Conservation (phyloP, 1,140 invertebrate species). For the Drosophila punjabiensis region DNA sequence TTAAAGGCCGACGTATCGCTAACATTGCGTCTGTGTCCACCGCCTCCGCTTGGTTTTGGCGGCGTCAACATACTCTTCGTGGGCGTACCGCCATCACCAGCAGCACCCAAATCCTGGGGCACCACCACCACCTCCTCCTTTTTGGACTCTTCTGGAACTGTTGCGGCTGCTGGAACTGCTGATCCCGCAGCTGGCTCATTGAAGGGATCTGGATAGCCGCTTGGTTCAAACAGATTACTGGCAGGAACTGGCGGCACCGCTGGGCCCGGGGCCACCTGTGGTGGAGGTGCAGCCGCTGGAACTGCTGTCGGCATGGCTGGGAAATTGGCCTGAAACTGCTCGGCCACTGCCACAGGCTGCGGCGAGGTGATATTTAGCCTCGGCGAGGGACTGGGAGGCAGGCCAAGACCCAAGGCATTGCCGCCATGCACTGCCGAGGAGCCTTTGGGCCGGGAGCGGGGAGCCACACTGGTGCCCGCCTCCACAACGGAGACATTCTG, state of each 20-base stretch:
- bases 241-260: conserved; percentile 23
- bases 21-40: conserved; percentile 91
- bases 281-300: conserved; percentile 49
- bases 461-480: conserved; percentile 92
- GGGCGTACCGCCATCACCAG: conserved; percentile 44
- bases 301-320: conserved; percentile 74
- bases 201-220: conserved; percentile 88
- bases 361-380: conserved; percentile 82
- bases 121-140: conserved; percentile 28
- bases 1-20: conserved; percentile 95
- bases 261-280: conserved; percentile 54
- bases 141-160: conserved; percentile 22
- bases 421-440: conserved; percentile 84
- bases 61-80: conserved; percentile 86
- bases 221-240: conserved; percentile 86
- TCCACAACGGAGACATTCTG: conserved; percentile 87
- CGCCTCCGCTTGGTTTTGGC: conserved; percentile 59
- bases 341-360: conserved; percentile 78
- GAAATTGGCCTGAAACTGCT: conserved; percentile 85
- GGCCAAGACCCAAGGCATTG: conserved; percentile 85
- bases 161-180: conserved; percentile 25
- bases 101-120: conserved; percentile 26
- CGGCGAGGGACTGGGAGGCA: conserved; percentile 86
- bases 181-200: conserved; percentile 82
- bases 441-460: conserved; percentile 93